These are phyloP conservation scores for Antheraea pernyi DNA, from an alignment of 1,140 invertebrate genomes.

Conservation along the genomic window DNA sequence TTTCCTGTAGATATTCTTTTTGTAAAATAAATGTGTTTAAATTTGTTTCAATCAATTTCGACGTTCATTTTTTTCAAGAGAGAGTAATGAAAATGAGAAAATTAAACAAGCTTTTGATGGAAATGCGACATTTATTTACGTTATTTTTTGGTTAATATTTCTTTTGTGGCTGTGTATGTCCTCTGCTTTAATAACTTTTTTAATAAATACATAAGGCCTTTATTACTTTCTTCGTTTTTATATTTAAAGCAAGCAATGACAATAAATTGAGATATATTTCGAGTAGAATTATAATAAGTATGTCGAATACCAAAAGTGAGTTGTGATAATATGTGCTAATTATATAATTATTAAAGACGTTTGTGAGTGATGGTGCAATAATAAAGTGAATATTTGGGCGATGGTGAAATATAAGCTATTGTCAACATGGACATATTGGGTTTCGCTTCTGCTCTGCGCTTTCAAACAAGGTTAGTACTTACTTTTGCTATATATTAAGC, in stretches of 20 bases:
- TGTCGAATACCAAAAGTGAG: background rate
- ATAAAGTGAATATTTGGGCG: slow-evolving; percentile 22
- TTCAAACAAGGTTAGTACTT: slow-evolving; percentile 40
- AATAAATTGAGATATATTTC: slow-evolving; percentile 18
- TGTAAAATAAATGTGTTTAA: background rate
- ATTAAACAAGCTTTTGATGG: background rate
- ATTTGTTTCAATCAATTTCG: background rate
- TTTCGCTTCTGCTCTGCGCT: slow-evolving; percentile 31
- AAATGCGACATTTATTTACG: background rate
- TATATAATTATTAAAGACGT: slow-evolving; percentile 16
- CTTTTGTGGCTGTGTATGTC: too few species aligned
- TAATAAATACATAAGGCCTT: too few species aligned
- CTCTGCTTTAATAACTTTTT: too few species aligned
- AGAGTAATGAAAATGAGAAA: background rate
- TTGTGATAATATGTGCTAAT: slow-evolving; percentile 34
- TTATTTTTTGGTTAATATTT: too few species aligned
- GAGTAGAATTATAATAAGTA: slow-evolving; percentile 22
- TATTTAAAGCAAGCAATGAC: slow-evolving; percentile 18
- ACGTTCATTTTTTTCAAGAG: background rate
- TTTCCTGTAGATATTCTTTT: too few species aligned
- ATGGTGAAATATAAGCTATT: slow-evolving; percentile 38
- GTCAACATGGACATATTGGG: slow-evolving; percentile 26
- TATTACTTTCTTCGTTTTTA: background rate
- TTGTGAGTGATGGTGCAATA: slow-evolving; percentile 29
- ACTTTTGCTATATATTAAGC: background rate